Evolutionary conservation across 2,113 vertebrate species (phyloP), one percentile per base, ranked within the genome.

Genomic region (Calcarius ornatus): DNA sequence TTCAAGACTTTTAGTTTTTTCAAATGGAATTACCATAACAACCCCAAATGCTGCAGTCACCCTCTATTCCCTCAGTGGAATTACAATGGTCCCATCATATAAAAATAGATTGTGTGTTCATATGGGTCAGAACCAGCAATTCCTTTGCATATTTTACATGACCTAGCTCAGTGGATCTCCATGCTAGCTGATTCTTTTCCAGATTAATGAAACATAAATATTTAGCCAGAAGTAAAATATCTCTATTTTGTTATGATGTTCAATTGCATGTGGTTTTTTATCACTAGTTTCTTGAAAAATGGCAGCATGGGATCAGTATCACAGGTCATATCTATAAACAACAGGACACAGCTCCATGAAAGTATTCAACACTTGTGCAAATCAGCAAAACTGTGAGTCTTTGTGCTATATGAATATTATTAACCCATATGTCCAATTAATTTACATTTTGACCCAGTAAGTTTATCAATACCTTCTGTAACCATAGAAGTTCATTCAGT

Each of bases 291-390:
- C 25, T 80, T 23, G 15, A 80, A 71, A 82, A 68, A 28, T 21
- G 15, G 12, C 17, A 59, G 12, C 2, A 1, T 61, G 23, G 2
- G 7, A 51, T 78, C 38, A 0, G 0, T 79, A 65, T 19, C 10
- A 37, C 8, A 11, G 33, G 25, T 90, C 13, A 42, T 4, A 57
- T 72, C 40, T 57, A 24, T 22, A 45, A 68, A 22, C 12, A 81
- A n/a, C 12, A 59, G 4, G 20, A 68, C 28, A 40, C 3, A 56
- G n/a, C 43, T 72, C 37, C 50, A 21, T 53, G 53, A 64, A 81
- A 87, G 27, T 51, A 76, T 57, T 79, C 19, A 79, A 31, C 5
- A 11, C 24, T 69, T 71, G 12, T 78, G 25, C 21, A 81, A 56
- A 81, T 4, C 31, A 81, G 15, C 1, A 61, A 75, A 85, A 24